phyloP scores from a whole-genome alignment of 1,140 invertebrate genomes.

The Catajapyx aquilonaris region DNA sequence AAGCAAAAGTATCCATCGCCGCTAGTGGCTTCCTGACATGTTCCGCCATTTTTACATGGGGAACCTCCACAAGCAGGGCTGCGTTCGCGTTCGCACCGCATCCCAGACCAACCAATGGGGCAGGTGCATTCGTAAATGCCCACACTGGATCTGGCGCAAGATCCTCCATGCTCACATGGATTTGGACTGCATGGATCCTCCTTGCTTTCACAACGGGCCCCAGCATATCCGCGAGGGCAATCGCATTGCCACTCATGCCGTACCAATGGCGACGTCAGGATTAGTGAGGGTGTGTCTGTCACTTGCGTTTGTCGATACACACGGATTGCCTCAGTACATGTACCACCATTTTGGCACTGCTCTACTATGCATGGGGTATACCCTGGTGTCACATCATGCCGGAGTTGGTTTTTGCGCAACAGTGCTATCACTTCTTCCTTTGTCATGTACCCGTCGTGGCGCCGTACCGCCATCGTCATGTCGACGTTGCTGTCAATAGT shows the following conservation, averaged over 20 bases:
- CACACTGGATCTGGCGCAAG: slow-evolving; percentile 56
- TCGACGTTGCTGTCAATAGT: too few species aligned
- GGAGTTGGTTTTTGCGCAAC: neutral
- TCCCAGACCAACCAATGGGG: slow-evolving; percentile 49
- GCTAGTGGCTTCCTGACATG: slow-evolving; percentile 64
- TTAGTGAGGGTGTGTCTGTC: slow-evolving; percentile 49
- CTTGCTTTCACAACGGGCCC: slow-evolving; percentile 52
- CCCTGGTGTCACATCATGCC: slow-evolving; percentile 21
- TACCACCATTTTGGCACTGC: slow-evolving; percentile 50
- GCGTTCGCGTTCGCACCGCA: slow-evolving; percentile 58
- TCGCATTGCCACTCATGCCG: slow-evolving; percentile 53
- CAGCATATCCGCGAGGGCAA: slow-evolving; percentile 55
- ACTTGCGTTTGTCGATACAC: slow-evolving; percentile 39
- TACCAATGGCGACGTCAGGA: slow-evolving; percentile 58
- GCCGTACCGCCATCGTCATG: too few species aligned
- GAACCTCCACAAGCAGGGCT: slow-evolving; percentile 61
- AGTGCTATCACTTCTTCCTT: neutral
- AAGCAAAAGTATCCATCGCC: slow-evolving; percentile 73
- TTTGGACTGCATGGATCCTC: slow-evolving; percentile 81
- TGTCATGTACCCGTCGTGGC: neutral
- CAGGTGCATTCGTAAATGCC: slow-evolving; percentile 69
- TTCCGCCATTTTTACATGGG: slow-evolving; percentile 73
- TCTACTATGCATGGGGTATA: slow-evolving; percentile 45
- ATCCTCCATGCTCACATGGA: slow-evolving; percentile 58
- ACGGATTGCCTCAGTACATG: slow-evolving; percentile 47